phyloP scores from a whole-genome alignment of 1,140 invertebrate species.

The Drosophila persimilis region DNA sequence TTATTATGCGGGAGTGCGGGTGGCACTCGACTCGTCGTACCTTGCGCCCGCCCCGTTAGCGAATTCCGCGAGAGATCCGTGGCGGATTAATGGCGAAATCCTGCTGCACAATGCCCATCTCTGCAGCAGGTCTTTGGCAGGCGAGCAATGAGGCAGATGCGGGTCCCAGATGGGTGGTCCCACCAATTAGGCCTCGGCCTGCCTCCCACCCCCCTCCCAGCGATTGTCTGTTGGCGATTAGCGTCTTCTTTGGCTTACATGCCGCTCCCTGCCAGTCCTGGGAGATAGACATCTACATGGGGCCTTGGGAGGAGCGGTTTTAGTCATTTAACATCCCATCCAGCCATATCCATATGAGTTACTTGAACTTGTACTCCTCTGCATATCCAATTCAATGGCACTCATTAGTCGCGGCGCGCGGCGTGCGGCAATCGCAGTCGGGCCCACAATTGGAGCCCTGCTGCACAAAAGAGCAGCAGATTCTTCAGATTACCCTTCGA shows the following conservation, averaged over 20 bases:
- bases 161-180: conserved; percentile 22
- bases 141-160: conserved; percentile 15
- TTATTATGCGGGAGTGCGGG: conserved; percentile 29
- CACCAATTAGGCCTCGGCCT: conserved; percentile 28
- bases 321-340: conserved; percentile 36
- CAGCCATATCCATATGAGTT: conserved; percentile 41
- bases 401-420: conserved; percentile 13
- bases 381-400: conserved; percentile 18
- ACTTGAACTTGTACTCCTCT: too few relatives aligned
- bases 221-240: conserved; percentile 50
- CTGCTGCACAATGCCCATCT: conserved; percentile 18
- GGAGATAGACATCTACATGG: conserved; percentile 46
- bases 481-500: conserved; percentile 35
- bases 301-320: conserved; percentile 15
- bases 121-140: neutral
- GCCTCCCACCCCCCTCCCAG: neutral
- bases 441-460: conserved; percentile 13
- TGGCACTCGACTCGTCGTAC: conserved; percentile 13
- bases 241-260: neutral
- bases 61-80: conserved; percentile 21
- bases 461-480: conserved; percentile 62
- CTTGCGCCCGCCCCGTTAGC: neutral
- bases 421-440: neutral
- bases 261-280: conserved; percentile 12
- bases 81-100: conserved; percentile 1